A percentile compares a stretch with the other conserved stretches of the same genome.
These are phyloP conservation scores for Cotesia glomerata DNA, from an alignment of 1,140 invertebrate genomes.

Conservation along the genomic window DNA sequence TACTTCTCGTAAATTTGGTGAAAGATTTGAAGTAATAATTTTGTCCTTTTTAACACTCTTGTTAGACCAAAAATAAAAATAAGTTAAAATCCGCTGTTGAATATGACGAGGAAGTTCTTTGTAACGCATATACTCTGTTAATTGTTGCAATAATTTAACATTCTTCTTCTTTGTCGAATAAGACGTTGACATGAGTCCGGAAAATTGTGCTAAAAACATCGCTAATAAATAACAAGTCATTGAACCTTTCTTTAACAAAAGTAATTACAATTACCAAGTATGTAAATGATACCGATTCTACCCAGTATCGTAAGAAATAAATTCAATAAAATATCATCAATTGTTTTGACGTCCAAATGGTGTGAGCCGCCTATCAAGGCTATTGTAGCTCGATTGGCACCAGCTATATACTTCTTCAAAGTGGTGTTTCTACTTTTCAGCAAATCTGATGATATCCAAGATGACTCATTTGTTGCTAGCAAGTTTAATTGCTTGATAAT, in stretches of 20 bases:
- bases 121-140: conserved; percentile 50
- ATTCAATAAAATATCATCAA: conserved; percentile 54
- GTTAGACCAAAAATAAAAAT: conserved; percentile 57
- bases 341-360: conserved; percentile 41
- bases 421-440: conserved; percentile 32
- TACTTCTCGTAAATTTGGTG: conserved; percentile 55
- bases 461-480: conserved; percentile 8
- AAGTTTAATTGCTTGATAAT: conserved; percentile 25
- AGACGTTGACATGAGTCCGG: conserved; percentile 42
- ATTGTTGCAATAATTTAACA: conserved; percentile 43
- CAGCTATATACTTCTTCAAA: conserved; percentile 43
- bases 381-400: conserved; percentile 49
- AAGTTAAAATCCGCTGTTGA: conserved; percentile 43
- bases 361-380: conserved; percentile 48
- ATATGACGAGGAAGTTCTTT: conserved; percentile 48
- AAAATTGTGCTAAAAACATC: conserved; percentile 40
- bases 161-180: conserved; percentile 40
- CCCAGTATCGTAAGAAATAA: conserved; percentile 46
- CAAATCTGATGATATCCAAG: conserved; percentile 6
- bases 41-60: conserved; percentile 58
- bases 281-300: conserved; percentile 49
- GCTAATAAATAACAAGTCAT: conserved; percentile 3
- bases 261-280: conserved; percentile 41
- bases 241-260: conserved; percentile 10
- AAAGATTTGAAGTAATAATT: conserved; percentile 58